Conservation (phyloP, 1,140 invertebrate genomes). For the Drosophila kikkawai region DNA sequence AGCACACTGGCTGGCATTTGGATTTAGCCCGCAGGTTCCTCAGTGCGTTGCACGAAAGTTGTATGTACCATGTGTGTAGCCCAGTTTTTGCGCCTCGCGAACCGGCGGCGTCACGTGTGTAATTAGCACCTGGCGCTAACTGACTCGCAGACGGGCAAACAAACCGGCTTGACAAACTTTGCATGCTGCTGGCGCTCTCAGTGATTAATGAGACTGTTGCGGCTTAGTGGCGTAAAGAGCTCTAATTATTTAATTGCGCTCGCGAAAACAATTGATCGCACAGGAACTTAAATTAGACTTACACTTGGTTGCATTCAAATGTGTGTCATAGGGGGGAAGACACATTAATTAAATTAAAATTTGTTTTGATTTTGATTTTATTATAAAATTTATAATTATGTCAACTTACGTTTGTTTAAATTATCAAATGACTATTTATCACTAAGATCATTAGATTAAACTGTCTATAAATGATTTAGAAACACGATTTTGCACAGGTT, state of each 20-base stretch:
- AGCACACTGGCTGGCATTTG: conserved; percentile 59
- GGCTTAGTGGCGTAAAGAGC: conserved; percentile 44
- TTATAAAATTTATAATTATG: too few species aligned
- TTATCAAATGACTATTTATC: too few species aligned
- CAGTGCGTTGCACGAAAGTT: conserved; percentile 39
- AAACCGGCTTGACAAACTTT: conserved; percentile 58
- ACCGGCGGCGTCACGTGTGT: conserved; percentile 55
- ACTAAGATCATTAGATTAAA: not conserved
- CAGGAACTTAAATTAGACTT: conserved; percentile 11
- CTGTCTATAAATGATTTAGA: not conserved
- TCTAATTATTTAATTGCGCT: conserved; percentile 65
- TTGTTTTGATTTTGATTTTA: too few species aligned
- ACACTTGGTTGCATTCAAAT: not conserved
- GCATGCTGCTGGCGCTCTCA: conserved; percentile 43
- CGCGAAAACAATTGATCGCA: conserved; percentile 39
- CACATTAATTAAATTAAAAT: not conserved
- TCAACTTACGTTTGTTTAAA: too few species aligned
- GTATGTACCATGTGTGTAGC: conserved; percentile 32
- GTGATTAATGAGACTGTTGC: conserved; percentile 65
- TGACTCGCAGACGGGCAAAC: conserved; percentile 46
- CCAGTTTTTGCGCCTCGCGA: conserved; percentile 49
- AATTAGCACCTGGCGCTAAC: conserved; percentile 70
- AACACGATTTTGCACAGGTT: not conserved
- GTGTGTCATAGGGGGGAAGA: not conserved
- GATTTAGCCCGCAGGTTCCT: conserved; percentile 35